Evolutionary conservation across 1,140 invertebrate genomes (phyloP).

Genomic region (Danaus plexippus): DNA sequence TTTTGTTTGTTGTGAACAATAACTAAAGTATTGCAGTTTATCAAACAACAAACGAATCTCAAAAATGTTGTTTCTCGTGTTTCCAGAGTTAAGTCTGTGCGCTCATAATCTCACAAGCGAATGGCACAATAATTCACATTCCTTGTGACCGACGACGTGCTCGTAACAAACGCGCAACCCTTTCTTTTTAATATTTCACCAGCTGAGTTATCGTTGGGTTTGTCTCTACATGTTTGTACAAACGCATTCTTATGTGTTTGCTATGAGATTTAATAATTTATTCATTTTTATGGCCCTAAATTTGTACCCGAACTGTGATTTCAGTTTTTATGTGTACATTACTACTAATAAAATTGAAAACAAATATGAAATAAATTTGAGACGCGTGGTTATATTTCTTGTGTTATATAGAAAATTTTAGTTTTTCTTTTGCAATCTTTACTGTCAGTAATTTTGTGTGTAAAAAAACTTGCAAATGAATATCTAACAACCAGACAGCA

Average conservation of each 20-base stretch:
- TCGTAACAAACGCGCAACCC: slow-evolving; percentile 36
- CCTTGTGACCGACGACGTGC: slow-evolving; percentile 35
- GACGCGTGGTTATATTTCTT: too few relatives aligned
- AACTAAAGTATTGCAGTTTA: too few relatives aligned
- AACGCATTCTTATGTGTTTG: slow-evolving; percentile 9
- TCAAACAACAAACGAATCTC: too few relatives aligned
- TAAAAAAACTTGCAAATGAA: too few relatives aligned
- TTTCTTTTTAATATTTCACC: slow-evolving; percentile 31
- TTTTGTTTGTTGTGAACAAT: too few relatives aligned
- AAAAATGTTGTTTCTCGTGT: background rate
- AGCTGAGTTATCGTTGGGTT: slow-evolving; percentile 32
- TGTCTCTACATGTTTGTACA: slow-evolving; percentile 20
- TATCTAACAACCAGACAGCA: too few relatives aligned
- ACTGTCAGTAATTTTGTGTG: too few relatives aligned
- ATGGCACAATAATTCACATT: slow-evolving; percentile 38
- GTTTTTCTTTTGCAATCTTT: too few relatives aligned
- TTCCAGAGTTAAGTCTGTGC: slow-evolving; percentile 3
- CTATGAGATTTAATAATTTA: slow-evolving; percentile 15
- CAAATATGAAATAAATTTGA: too few relatives aligned
- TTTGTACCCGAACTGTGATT: background rate
- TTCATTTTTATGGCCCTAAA: slow-evolving; percentile 7
- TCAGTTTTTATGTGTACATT: too few relatives aligned
- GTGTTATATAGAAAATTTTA: too few relatives aligned
- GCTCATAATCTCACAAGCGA: slow-evolving; percentile 18
- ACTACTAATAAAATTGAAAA: too few relatives aligned